These are phyloP conservation scores for Mormyrus hasselquistii DNA, from an alignment of 2,797 vertebrate species.

Conservation along the genomic window DNA sequence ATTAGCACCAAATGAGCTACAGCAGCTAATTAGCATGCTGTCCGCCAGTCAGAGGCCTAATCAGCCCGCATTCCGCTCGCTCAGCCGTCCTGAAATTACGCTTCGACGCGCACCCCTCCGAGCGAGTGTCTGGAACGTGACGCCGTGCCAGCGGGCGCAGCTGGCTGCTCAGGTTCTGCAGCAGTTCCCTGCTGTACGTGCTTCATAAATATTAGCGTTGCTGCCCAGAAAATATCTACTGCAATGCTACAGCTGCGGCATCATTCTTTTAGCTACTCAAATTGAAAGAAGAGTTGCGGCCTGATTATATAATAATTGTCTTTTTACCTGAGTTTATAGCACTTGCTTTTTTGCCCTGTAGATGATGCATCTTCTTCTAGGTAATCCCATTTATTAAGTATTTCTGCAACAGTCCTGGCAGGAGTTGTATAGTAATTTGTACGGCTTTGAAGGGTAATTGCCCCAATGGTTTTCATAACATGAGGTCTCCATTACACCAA, in stretches of 20 bases:
- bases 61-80: constrained; percentile 19
- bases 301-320: neutral
- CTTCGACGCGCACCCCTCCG: neutral
- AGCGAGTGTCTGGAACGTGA: constrained; percentile 26
- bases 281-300: neutral
- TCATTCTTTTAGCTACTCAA: neutral
- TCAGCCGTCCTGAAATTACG: constrained; percentile 14
- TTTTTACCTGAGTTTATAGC: neutral
- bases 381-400: neutral
- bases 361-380: neutral
- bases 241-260: neutral
- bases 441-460: neutral
- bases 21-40: constrained; percentile 20
- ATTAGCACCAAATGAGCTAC: constrained; percentile 15
- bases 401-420: neutral
- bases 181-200: neutral
- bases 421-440: neutral
- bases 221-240: neutral
- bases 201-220: neutral
- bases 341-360: neutral
- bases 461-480: constrained; percentile 16
- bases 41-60: constrained; percentile 13
- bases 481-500: constrained; percentile 23
- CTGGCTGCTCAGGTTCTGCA: neutral
- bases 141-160: neutral